A percentile compares a stretch with the other conserved stretches of the same genome.
Conservation (phyloP, 2,888 invertebrate species). For the Dicyrtomina minuta region DNA sequence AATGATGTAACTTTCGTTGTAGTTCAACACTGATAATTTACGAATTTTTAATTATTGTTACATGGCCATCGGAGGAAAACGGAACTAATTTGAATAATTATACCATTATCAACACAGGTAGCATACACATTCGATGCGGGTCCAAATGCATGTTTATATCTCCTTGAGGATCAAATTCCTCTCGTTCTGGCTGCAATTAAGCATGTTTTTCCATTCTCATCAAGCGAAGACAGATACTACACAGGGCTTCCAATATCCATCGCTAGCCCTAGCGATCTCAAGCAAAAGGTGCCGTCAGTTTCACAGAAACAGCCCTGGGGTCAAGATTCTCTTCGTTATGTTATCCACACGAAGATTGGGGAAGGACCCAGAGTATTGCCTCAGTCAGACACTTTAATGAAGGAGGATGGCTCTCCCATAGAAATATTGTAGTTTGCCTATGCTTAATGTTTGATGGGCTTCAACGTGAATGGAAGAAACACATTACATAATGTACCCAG, state of each 20-base stretch:
- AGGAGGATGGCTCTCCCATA: conserved; percentile 60
- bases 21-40: too few species aligned
- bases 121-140: conserved; percentile 99
- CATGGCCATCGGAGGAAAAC: too few species aligned
- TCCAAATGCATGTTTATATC: conserved; percentile 89
- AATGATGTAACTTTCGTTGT: not conserved
- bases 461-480: too few species aligned
- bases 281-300: conserved; percentile 26
- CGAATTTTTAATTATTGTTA: too few species aligned
- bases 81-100: too few species aligned
- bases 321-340: conserved; percentile 70
- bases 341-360: conserved; percentile 81
- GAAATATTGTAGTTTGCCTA: too few species aligned
- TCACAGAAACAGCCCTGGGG: conserved; percentile 58
- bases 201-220: conserved; percentile 68
- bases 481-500: too few species aligned
- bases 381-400: conserved; percentile 60
- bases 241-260: conserved; percentile 61
- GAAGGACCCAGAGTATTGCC: conserved; percentile 67
- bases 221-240: conserved; percentile 58
- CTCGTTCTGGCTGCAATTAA: conserved; percentile 69
- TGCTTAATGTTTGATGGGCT: too few species aligned
- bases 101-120: conserved; percentile 61
- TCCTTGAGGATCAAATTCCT: conserved; percentile 73
- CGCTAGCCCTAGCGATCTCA: conserved; percentile 53